A percentile compares a stretch with the other conserved stretches of the same genome.
Conservation (phyloP, 1,140 invertebrate genomes). For the Drosophila triauraria region DNA sequence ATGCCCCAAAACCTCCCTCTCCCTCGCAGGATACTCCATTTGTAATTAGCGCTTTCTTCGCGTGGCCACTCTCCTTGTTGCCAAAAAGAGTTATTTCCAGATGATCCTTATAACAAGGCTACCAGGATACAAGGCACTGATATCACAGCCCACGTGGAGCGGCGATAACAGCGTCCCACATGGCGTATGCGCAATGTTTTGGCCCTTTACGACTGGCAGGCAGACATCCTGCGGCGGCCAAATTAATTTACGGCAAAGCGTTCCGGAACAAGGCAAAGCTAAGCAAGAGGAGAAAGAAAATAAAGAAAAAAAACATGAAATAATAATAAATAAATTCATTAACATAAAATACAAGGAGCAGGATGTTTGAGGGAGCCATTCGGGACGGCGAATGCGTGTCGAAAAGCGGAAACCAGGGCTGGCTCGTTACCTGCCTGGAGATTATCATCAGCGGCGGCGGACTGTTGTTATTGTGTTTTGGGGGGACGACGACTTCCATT, state of each 20-base stretch:
- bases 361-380: not conserved
- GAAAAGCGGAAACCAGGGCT: slow-evolving; percentile 47
- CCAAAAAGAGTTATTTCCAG: slow-evolving; percentile 19
- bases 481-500: slow-evolving; percentile 53
- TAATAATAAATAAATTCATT: slow-evolving; percentile 82
- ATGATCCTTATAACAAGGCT: not conserved
- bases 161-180: slow-evolving; percentile 49
- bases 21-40: slow-evolving; percentile 4
- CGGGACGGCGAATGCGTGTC: slow-evolving; percentile 57
- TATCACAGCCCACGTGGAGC: not conserved
- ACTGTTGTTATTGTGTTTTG: slow-evolving; percentile 67
- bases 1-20: slow-evolving; percentile 13
- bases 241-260: slow-evolving; percentile 59
- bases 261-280: slow-evolving; percentile 16
- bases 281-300: slow-evolving; percentile 16
- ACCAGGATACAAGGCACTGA: slow-evolving; percentile 1
- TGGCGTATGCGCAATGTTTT: slow-evolving; percentile 68
- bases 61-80: not conserved
- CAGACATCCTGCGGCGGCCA: slow-evolving; percentile 44
- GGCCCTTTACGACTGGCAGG: slow-evolving; percentile 58
- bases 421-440: slow-evolving; percentile 70
- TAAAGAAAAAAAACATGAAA: slow-evolving; percentile 58
- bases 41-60: slow-evolving; percentile 61
- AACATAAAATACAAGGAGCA: slow-evolving; percentile 66
- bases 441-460: slow-evolving; percentile 71